Base-by-base conservation (phyloP, 2,888 invertebrate genomes). In the Rosalia funebris region DNA sequence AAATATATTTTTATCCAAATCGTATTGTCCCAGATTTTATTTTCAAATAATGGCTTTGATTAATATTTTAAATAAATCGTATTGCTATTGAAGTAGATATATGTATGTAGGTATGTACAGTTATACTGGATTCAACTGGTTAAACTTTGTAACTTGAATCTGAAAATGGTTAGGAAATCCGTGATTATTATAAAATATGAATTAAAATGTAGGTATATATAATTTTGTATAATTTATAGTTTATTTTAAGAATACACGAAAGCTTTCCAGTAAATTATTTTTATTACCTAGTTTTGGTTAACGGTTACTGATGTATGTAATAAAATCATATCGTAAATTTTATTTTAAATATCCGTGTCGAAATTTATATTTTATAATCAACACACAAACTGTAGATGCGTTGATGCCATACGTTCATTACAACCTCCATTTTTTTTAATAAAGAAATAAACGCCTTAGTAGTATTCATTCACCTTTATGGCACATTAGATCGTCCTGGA, bases 301-400 rank as follows among this genome's bases (percentile, higher is more conserved):
- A 39, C 50, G 14, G 39, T 39, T 50, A 12, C 39, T n/a, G 36
- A 48, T 36, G 39, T 42, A 19, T 11, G 17, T 14, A 39, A 41
- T 50, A 50, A 50, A 50, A 50, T 39, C 14, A 50, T 39, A 41
- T 50, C 39, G 50, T 50, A 60, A 60, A 60, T 54, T 60, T 60
- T 14, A 37, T 44, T 60, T 59, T 31, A 55, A 60, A 47, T 44
- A 31, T 41, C 39, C 19, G 17, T 37, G 37, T 34, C 37, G 19
- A 48, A 37, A 37, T 36, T 17, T 25, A 34, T 34, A 34, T 34
- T 34, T n/a, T 34, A n/a, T 34, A 34, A 34, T 7, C 10, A 2
- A 7, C 10, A 34, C 34, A 34, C 11, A 34, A 34, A 25, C 9
- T 25, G 4, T 25, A 3, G 25, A 9, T 25, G 9, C 9, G 3